Evolutionary conservation across 2,113 vertebrate genomes (phyloP), one percentile per base, ranked within the genome.

Genomic region (Stercorarius parasiticus): DNA sequence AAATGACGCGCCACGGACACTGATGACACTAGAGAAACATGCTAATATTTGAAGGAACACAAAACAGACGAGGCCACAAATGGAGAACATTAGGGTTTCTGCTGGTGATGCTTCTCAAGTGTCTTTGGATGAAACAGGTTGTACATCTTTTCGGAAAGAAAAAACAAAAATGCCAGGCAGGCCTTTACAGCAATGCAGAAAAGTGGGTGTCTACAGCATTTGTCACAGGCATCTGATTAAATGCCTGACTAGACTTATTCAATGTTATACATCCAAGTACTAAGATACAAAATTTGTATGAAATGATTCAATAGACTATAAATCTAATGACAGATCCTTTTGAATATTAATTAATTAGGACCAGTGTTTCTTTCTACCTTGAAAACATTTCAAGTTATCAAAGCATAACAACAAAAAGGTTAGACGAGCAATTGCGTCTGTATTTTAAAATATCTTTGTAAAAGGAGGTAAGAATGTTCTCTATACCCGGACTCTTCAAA

Each of bases 1-100:
- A 45, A 58, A 78, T 12, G 16, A 76, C 25, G 11, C 0, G 0
- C 11, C 55, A 53, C 1, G 8, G 71, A 32, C 42, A 67, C 13
- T 3, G 17, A 16, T 11, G 14, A 42, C 4, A 13, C 36, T 36
- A 29, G 29, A 61, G 38, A 23, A 90, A 88, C 32, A 27, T 2
- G 9, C 18, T 10, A 42, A 26, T n/a, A 56, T 15, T 27, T 67
- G 69, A 86, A 80, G 22, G 72, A 93, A 88, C 9, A 62, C 32
- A 42, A 65, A 77, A 30, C 12, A 82, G 64, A 16, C 0, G 0
- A 86, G 34, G 34, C 42, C 66, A 74, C 27, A 85, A 92, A 58
- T 4, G 5, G 19, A 69, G 34, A 90, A 70, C 25, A 16, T 6
- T 16, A 71, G 40, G 22, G 13, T 19, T 72, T 87, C 64, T 77